Evolutionary conservation across 2,113 vertebrate species (phyloP).

Genomic region (Alethe diademata): DNA sequence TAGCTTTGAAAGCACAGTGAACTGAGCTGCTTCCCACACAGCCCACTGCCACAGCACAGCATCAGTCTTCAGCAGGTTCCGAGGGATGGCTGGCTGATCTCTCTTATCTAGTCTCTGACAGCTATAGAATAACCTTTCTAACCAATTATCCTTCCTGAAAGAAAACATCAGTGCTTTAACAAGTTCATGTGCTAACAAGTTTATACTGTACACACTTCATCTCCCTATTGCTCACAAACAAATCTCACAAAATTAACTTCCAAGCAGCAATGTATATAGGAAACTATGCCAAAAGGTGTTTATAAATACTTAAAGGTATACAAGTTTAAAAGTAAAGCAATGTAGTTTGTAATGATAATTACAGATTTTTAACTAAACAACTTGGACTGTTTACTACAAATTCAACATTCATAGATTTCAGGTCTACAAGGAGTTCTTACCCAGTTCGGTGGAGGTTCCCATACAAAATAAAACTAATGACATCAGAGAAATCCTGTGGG

Average conservation of each 20-base stretch:
- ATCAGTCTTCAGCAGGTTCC: constrained; percentile 89
- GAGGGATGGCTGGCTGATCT: constrained; percentile 82
- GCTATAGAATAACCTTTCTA: constrained; percentile 95
- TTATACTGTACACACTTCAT: constrained; percentile 39
- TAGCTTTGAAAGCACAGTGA: constrained; percentile 95
- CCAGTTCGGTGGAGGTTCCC: constrained; percentile 93
- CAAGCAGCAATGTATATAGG: not conserved
- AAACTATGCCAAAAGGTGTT: not conserved
- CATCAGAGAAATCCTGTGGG: constrained; percentile 97
- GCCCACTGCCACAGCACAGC: constrained; percentile 99
- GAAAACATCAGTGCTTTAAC: not conserved
- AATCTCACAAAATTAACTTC: not conserved
- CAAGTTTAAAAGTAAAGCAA: not conserved
- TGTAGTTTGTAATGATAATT: not conserved
- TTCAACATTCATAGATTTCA: not conserved
- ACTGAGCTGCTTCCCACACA: constrained; percentile 97
- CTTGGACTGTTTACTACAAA: not conserved
- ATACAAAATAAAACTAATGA: constrained; percentile 97
- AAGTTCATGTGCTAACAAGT: not conserved
- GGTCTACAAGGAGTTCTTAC: constrained; percentile 70
- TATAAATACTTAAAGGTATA: not conserved
- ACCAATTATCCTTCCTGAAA: constrained; percentile 94
- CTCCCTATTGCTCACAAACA: not conserved
- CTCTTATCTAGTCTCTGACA: constrained; percentile 93
- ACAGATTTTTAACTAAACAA: not conserved